Base-by-base conservation (phyloP, 1,140 invertebrate genomes). In the Ridgeia piscesae region DNA sequence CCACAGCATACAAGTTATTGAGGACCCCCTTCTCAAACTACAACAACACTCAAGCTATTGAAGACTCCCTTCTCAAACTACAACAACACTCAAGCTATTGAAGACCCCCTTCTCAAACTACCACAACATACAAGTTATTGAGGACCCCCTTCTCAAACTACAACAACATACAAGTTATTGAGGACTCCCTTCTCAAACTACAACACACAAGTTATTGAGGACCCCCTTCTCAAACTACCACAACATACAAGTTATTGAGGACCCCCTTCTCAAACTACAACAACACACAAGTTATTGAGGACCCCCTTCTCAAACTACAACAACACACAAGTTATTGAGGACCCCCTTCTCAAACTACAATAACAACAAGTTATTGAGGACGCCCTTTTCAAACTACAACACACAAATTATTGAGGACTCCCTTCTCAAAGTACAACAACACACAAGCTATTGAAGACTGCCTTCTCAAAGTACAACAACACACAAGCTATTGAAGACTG, bases 301-400 rank as follows among this genome's bases (percentile, higher is more conserved):
- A 77, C 11, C 33, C 1, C 50, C n/a, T 92, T 92, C 91, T 92
- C 91, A 50, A 92, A 92, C 91, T 92, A 33, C 42, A 50, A 48
- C 27, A 77, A 50, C 35, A 50, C 91, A 92, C 34, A 92, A 89
- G 14, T 92, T 33, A 77, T 88, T 89, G 34, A 88, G 88, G 1
- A 89, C 8, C 33, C 88, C 88, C n/a, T 92, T 92, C 92, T 92
- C 92, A 89, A 92, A 92, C 92, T 92, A 34, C 42, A 50, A 48
- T 6, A 77, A 50, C 35, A 4, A 35, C 48, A 50, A 6, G 14
- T 34, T 6, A 89, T 11, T 34, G 6, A 11, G 33, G 6, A 89
- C 6, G 8, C 33, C 34, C 11, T 89, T 89, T 31, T 33, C 89
- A 89, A 88, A 89, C 92, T 88, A 11, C 42, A 50, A 48, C 21